Evolutionary conservation across 2,113 vertebrate species (phyloP).

Genomic region (Pseudorasbora parva): DNA sequence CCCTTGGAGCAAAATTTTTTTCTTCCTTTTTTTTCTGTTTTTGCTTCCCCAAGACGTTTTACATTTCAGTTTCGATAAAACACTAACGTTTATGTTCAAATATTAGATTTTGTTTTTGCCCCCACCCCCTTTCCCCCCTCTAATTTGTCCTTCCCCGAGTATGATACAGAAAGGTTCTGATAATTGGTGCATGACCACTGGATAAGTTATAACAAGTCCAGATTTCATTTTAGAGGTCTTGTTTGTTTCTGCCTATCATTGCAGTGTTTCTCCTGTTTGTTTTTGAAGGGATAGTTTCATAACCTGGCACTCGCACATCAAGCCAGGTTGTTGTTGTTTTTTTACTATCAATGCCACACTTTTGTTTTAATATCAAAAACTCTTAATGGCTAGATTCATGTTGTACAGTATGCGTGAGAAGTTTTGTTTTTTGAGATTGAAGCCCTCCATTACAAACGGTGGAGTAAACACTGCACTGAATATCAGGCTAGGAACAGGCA

Average conservation of each 20-base stretch:
- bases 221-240: constrained; percentile 39
- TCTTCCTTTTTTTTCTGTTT: neutral
- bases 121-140: neutral
- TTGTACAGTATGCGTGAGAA: constrained; percentile 11
- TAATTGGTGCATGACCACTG: constrained; percentile 48
- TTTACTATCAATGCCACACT: neutral
- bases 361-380: neutral
- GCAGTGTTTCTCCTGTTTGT: constrained; percentile 42
- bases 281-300: constrained; percentile 25
- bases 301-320: constrained; percentile 33
- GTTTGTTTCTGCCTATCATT: constrained; percentile 32
- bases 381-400: neutral
- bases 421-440: constrained; percentile 19
- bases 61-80: constrained; percentile 52
- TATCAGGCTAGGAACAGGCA: constrained; percentile 81
- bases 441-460: constrained; percentile 20
- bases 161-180: constrained; percentile 38
- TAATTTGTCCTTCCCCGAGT: constrained; percentile 11
- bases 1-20: constrained; percentile 10
- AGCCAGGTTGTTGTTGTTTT: constrained; percentile 5
- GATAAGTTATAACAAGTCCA: constrained; percentile 27
- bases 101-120: constrained; percentile 46
- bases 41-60: constrained; percentile 3
- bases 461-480: constrained; percentile 72
- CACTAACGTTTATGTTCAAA: constrained; percentile 55